Base-by-base conservation (phyloP, 1,140 invertebrate genomes). In the Hypsibius dujardini region DNA sequence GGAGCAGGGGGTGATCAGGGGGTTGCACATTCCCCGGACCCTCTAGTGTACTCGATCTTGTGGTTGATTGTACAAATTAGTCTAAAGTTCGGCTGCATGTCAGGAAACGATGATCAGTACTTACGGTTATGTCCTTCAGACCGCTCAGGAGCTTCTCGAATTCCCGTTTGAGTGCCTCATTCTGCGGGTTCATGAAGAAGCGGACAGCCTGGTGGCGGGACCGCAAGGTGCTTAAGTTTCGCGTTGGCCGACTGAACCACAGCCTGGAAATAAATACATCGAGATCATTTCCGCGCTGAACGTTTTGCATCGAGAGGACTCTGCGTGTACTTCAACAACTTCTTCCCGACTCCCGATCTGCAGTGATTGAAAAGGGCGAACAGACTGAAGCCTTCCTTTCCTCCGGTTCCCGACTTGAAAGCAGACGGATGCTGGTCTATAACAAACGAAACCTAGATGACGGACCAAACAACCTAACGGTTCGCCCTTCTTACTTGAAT, bases 241-340 rank as follows among this genome's bases (percentile, higher is more conserved):
- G 62, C 12, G 62, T 67, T 42, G 62, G 62, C 7, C 62, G 62
- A 67, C 42, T 67, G 42, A 67, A 67, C 62, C 62, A 67, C 12
- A 15, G 42, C 7, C 62, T 67, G 42, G 7, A 67, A 67, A 45
- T 7, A 3, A 12, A 67, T 7, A 42, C 3, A 15, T 15, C 12
- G 42, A 15, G 42, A 42, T 12, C 12, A 45, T 15, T 15, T 7
- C 12, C 42, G 12, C 42, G 12, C 12, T 15, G 62, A 67, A 67
- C 3, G 42, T 15, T 15, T 15, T 7, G 42, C 12, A 3, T 15
- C 12, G n/a, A 56, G 50, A 15, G 3, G 3, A 67, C 45, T 15
- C 45, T 12, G 12, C 12, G 3, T 42, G 12, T 12, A 67, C 62
- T 42, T 12, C 62, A 67, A 42, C 62, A 67, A 15, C 45, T 42